These are phyloP conservation scores for Sarcophaga variegata DNA, from an alignment of 2,888 invertebrate genomes.

Conservation along the genomic window DNA sequence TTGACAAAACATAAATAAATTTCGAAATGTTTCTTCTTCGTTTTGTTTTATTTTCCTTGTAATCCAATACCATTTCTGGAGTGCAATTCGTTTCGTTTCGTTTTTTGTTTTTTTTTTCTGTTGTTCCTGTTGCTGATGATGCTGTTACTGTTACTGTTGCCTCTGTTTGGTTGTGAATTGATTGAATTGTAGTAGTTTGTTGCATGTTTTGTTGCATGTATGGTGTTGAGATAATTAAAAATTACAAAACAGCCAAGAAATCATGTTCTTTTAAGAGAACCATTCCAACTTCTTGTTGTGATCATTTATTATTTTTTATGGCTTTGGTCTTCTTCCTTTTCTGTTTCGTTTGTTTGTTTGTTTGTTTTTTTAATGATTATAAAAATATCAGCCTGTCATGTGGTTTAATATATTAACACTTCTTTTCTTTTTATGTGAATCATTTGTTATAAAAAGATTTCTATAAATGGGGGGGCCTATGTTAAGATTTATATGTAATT, in stretches of 20 bases:
- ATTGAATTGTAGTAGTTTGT: constrained; percentile 64
- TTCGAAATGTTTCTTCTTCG: constrained; percentile 43
- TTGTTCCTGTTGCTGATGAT: no score
- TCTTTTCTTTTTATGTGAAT: constrained; percentile 23
- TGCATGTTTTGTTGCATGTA: constrained; percentile 34
- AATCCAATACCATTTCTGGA: constrained; percentile 60
- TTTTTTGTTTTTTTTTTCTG: no score
- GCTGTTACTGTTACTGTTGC: background rate
- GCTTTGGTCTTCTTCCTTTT: background rate
- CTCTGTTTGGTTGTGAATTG: constrained; percentile 39
- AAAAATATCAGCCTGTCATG: constrained; percentile 37
- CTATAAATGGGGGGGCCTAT: no score
- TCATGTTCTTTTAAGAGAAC: constrained; percentile 61
- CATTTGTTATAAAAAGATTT: constrained; percentile 10
- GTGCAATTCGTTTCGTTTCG: no score
- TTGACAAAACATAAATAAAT: constrained; percentile 68
- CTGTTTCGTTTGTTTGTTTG: background rate
- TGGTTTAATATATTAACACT: constrained; percentile 50
- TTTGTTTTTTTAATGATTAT: constrained; percentile 5
- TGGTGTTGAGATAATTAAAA: constrained; percentile 68
- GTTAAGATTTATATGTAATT: no score
- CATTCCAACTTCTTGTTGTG: constrained; percentile 2
- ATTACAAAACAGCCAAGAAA: constrained; percentile 61
- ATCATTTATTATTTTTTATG: constrained; percentile 23
- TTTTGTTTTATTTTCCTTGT: constrained; percentile 47